Conservation (phyloP, 2,797 vertebrate species). For the Potorous gilbertii region DNA sequence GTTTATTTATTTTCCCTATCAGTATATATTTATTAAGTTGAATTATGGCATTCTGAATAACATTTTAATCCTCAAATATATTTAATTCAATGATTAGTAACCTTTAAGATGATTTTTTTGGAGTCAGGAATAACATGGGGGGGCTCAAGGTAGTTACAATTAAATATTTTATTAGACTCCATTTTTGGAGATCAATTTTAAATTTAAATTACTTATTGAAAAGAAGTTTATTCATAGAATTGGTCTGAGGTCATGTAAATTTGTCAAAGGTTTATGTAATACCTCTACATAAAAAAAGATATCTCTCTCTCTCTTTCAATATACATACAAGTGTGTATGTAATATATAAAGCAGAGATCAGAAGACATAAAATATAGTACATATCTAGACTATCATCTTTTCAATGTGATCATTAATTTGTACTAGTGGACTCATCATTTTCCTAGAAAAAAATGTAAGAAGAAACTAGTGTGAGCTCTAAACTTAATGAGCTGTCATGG, state of each 20-base stretch:
- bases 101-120: neutral
- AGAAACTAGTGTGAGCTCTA: constrained; percentile 11
- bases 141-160: neutral
- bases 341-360: constrained; percentile 12
- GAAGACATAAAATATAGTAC: neutral
- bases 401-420: constrained; percentile 45
- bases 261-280: constrained; percentile 13
- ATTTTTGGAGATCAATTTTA: constrained; percentile 18
- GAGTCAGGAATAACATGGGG: neutral
- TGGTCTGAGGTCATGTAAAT: neutral
- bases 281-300: neutral
- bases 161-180: constrained; percentile 6
- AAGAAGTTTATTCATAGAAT: constrained; percentile 18
- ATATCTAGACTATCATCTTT: constrained; percentile 17
- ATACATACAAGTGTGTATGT: too few species aligned
- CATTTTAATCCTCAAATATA: neutral
- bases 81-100: constrained; percentile 11
- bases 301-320: too few species aligned
- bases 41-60: neutral
- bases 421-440: constrained; percentile 30
- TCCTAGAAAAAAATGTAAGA: constrained; percentile 60
- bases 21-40: neutral
- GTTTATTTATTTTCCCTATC: neutral
- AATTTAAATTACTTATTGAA: constrained; percentile 43
- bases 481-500: constrained; percentile 43